Base-by-base conservation (phyloP, 64 coral and sea anemone genomes). In the Montipora sp. region DNA sequence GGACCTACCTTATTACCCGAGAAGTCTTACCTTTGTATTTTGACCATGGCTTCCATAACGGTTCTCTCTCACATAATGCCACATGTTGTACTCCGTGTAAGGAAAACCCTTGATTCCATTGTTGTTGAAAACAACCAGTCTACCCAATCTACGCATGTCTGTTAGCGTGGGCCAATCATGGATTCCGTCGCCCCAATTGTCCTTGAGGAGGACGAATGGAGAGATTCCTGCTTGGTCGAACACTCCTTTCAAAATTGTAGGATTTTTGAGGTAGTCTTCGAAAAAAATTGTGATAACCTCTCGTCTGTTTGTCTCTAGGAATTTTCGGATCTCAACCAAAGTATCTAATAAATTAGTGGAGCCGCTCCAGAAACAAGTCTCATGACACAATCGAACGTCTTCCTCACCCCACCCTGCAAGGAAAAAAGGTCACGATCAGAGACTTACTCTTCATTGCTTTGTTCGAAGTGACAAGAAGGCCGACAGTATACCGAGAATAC, bases 261-360 rank as follows among this genome's bases (percentile, higher is more conserved):
- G 97, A 67, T 94, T 98, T 80, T 48, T 90, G 5, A 98, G 84
- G 48, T 98, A 98, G 74, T 98, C 97, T 68, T 98, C 97, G 75
- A 98, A 98, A 12, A 98, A 92, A 13, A 98, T 96, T 15, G 97
- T 92, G 45, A 98, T 55, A 6, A 98, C 84, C 48, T 96, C 97
- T 51, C 47, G 92, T 3, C 71, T 89, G 75, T 99, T 89, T 11
- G 22, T 71, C 1, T 96, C 83, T 21, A 99, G 27, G 63, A 99
- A 99, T 36, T 83, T 81, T 19, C 92, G 78, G 27, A 99, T 94
- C 75, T 94, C 78, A 57, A 84, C 53, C 92, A 99, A 69, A 2
- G 97, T 94, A 67, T 94, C 85, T 14, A 99, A 51, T 3, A 99
- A 87, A 43, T 96, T 77, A 15, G 94, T 49, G 5, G 97, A 93